Conservation (phyloP, 2,888 invertebrate species). For the Tortrix viridana region DNA sequence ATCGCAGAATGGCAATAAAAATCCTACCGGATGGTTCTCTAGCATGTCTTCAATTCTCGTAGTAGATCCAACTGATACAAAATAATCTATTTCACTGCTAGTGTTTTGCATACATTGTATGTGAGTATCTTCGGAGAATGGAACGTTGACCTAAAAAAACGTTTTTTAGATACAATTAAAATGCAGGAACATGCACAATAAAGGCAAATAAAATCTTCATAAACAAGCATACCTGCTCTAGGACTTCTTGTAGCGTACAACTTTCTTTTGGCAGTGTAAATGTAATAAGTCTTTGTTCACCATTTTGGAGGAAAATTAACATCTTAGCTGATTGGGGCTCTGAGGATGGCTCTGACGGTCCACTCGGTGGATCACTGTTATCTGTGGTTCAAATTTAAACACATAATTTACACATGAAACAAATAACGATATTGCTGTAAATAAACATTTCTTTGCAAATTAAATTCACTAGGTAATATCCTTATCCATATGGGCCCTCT, state of each 20-base stretch:
- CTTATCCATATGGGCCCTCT: no score
- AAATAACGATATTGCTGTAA: no score
- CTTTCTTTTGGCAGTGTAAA: constrained; percentile 92
- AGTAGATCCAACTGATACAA: constrained; percentile 88
- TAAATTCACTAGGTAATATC: no score
- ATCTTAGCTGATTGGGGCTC: constrained; percentile 89
- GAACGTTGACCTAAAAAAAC: constrained; percentile 85
- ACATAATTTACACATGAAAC: neutral
- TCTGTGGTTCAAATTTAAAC: constrained; percentile 57
- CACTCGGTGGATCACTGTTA: constrained; percentile 65
- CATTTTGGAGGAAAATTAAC: constrained; percentile 90
- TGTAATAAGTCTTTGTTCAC: constrained; percentile 92
- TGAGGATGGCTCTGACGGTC: constrained; percentile 73
- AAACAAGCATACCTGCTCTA: constrained; percentile 86
- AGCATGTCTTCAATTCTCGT: constrained; percentile 80
- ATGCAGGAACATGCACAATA: neutral
- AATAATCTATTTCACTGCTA: constrained; percentile 90
- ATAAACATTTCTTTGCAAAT: no score
- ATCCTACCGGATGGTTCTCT: constrained; percentile 75
- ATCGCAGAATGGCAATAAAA: neutral
- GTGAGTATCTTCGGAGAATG: constrained; percentile 87
- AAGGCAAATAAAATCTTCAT: neutral
- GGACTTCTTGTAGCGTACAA: constrained; percentile 91
- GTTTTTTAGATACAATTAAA: neutral
- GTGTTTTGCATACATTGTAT: constrained; percentile 90